These are phyloP conservation scores for Malthinus seriepunctatus DNA, from an alignment of 2,888 invertebrate genomes.

Conservation along the genomic window DNA sequence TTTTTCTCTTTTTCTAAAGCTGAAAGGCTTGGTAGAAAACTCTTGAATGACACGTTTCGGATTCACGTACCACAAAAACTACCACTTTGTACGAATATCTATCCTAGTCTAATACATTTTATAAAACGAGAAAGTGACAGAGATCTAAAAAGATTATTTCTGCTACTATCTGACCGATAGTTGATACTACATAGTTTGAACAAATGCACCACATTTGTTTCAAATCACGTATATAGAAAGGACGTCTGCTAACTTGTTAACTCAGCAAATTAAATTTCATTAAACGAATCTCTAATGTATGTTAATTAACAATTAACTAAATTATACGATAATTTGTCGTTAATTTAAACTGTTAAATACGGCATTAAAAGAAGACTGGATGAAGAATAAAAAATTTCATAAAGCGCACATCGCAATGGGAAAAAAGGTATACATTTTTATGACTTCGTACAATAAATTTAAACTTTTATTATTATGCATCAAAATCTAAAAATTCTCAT, in stretches of 20 bases:
- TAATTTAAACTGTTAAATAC: too few relatives aligned
- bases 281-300: too few relatives aligned
- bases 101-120: slow-evolving; percentile 16
- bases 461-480: too few relatives aligned
- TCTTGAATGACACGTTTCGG: slow-evolving; percentile 26
- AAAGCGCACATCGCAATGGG: too few relatives aligned
- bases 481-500: too few relatives aligned
- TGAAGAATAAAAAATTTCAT: too few relatives aligned
- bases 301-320: too few relatives aligned
- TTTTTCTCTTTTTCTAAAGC: too few relatives aligned
- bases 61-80: slow-evolving; percentile 30
- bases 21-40: not conserved
- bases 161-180: slow-evolving; percentile 38
- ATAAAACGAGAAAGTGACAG: slow-evolving; percentile 24
- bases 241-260: slow-evolving; percentile 28
- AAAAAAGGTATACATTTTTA: too few relatives aligned
- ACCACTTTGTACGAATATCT: slow-evolving; percentile 16
- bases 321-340: too few relatives aligned
- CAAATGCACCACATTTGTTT: slow-evolving; percentile 43
- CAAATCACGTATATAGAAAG: slow-evolving; percentile 38
- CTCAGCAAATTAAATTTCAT: slow-evolving; percentile 28
- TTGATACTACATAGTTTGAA: slow-evolving; percentile 36
- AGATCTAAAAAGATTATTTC: slow-evolving; percentile 33
- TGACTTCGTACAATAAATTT: too few relatives aligned
- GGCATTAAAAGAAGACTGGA: too few relatives aligned